Conservation (phyloP, 2,113 vertebrate species). For the Ascaphus truei region DNA sequence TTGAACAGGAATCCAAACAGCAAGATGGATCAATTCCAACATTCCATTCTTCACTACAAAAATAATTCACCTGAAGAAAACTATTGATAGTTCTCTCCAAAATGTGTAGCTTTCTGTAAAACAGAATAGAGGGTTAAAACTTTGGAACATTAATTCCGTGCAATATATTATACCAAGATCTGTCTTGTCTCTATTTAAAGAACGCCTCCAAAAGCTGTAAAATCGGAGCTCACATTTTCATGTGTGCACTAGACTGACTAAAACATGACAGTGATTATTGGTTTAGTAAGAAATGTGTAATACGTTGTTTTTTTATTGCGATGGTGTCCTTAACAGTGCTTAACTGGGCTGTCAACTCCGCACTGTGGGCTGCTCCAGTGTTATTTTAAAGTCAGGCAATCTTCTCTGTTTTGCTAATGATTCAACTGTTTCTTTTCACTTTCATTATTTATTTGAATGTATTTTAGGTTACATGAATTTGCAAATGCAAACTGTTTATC, state of each 20-base stretch:
- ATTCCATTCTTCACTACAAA: no score
- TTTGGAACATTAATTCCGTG: no score
- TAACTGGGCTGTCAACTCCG: not conserved
- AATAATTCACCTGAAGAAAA: no score
- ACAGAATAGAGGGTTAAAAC: no score
- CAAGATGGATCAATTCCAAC: no score
- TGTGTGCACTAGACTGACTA: not conserved
- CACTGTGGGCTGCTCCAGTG: not conserved
- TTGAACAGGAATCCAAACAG: no score
- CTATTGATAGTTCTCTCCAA: no score
- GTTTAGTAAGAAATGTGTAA: not conserved
- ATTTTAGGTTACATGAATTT: no score
- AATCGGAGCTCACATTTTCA: not conserved
- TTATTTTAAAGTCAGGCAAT: not conserved
- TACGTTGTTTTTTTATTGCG: not conserved
- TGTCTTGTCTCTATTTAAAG: no score
- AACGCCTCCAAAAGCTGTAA: not conserved
- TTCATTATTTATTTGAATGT: not conserved
- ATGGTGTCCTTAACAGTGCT: not conserved
- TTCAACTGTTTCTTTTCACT: not conserved
- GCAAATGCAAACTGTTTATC: not conserved
- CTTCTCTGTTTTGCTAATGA: not conserved
- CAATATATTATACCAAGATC: no score
- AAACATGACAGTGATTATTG: conserved; percentile 3
- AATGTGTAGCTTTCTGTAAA: no score